These are phyloP conservation scores for Oryzias woworae DNA, from an alignment of 2,113 vertebrate genomes.

Conservation along the genomic window DNA sequence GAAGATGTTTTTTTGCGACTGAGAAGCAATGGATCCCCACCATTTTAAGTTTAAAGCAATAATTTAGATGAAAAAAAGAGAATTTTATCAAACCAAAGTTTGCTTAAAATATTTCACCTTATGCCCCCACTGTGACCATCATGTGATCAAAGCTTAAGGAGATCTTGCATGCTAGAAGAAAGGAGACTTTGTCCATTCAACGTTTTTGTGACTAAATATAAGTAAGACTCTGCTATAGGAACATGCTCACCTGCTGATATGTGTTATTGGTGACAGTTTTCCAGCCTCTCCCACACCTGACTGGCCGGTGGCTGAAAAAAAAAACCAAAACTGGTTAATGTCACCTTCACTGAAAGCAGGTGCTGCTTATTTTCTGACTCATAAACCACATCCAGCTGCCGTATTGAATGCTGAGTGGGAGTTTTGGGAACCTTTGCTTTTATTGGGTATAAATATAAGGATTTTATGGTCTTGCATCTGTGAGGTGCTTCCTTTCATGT, in stretches of 20 bases:
- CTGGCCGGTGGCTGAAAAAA: conserved; percentile 8
- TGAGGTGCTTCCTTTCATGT: not conserved
- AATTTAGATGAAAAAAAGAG: not conserved
- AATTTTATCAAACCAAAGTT: conserved; percentile 5
- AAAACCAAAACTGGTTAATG: conserved; percentile 39
- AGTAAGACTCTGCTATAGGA: too few relatives aligned
- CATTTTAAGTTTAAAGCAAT: not conserved
- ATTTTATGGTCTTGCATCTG: conserved; percentile 43
- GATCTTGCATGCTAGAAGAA: conserved; percentile 5
- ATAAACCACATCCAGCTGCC: conserved; percentile 51
- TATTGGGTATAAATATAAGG: conserved; percentile 27
- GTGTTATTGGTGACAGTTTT: conserved; percentile 84
- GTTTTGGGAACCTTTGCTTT: conserved; percentile 53
- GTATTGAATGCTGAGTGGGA: conserved; percentile 21
- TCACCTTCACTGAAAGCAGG: conserved; percentile 54
- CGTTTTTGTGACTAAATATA: too few relatives aligned
- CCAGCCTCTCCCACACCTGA: conserved; percentile 35
- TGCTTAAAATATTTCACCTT: not conserved
- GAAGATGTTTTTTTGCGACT: too few relatives aligned
- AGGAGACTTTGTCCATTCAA: not conserved
- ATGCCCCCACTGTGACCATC: not conserved
- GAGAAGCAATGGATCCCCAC: too few relatives aligned
- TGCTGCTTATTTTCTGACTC: conserved; percentile 64
- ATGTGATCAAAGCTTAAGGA: conserved; percentile 1
- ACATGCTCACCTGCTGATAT: conserved; percentile 82